These are phyloP conservation scores for Spisula subtruncata DNA, from an alignment of 2,888 invertebrate species.

Conservation along the genomic window DNA sequence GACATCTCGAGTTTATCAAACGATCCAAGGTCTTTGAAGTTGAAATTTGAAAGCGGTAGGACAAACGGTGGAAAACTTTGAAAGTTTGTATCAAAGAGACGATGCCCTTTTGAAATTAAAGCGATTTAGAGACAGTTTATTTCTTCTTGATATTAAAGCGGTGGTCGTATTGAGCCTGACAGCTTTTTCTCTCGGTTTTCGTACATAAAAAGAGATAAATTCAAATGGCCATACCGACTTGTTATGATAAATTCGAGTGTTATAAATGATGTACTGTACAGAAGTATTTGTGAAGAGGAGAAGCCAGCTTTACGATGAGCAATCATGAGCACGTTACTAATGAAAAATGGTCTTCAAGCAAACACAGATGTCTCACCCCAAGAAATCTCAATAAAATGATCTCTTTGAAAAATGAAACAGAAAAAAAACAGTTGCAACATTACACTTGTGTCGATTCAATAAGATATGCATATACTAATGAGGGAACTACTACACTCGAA, in stretches of 20 bases:
- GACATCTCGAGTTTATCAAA: conserved; percentile 40
- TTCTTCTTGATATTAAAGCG: conserved; percentile 18
- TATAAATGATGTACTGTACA: not conserved
- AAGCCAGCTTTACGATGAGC: not conserved
- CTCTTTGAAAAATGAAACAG: too few relatives aligned
- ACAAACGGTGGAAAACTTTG: conserved; percentile 44
- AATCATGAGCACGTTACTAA: not conserved
- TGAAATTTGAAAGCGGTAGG: conserved; percentile 31
- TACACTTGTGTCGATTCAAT: too few relatives aligned
- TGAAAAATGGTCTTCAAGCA: not conserved
- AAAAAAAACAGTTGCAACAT: too few relatives aligned
- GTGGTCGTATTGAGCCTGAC: not conserved
- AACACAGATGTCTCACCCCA: too few relatives aligned
- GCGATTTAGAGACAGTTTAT: conserved; percentile 14
- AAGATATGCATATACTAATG: too few relatives aligned
- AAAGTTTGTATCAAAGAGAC: conserved; percentile 46
- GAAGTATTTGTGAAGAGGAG: not conserved
- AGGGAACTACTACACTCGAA: too few relatives aligned
- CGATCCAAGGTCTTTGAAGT: conserved; percentile 34
- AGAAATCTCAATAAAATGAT: too few relatives aligned
- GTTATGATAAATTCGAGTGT: not conserved
- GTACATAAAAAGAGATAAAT: conserved; percentile 13
- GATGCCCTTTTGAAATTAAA: conserved; percentile 37
- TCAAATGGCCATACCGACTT: not conserved
- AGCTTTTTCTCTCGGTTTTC: not conserved